These are phyloP conservation scores for Tenualosa thibaudeaui DNA, from an alignment of 2,797 vertebrate species.

Conservation along the genomic window DNA sequence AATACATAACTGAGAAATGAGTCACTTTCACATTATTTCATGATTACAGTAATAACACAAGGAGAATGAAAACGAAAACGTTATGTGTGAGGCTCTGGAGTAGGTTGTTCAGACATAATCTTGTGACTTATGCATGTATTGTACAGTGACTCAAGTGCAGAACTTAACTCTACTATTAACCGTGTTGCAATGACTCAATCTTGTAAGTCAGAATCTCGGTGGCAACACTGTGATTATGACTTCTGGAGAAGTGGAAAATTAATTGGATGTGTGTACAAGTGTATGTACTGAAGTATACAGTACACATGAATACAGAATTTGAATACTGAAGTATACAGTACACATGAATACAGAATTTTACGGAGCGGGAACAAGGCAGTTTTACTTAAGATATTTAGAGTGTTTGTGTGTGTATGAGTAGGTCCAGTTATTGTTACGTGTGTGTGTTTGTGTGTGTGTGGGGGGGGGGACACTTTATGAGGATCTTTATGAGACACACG, in stretches of 20 bases:
- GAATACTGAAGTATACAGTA: not conserved
- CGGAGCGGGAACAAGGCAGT: too few relatives aligned
- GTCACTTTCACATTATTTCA: not conserved
- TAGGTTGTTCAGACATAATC: not conserved
- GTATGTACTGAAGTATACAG: not conserved
- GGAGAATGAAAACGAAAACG: not conserved
- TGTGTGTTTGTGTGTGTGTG: not conserved
- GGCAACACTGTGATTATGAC: not conserved
- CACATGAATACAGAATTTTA: not conserved
- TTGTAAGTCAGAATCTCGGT: too few relatives aligned
- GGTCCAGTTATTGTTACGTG: not conserved
- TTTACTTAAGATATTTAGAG: not conserved
- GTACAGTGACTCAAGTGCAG: not conserved
- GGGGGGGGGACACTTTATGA: too few relatives aligned
- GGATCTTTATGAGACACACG: not conserved
- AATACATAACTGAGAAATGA: not conserved
- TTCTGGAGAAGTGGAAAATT: too few relatives aligned
- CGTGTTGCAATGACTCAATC: too few relatives aligned
- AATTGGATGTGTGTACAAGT: not conserved
- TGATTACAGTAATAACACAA: not conserved
- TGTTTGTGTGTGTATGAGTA: not conserved
- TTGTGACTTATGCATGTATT: not conserved
- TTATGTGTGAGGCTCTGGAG: not conserved
- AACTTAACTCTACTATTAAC: not conserved
- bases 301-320: not conserved